Evolutionary conservation across 2,113 vertebrate species (phyloP), one percentile per base, ranked within the genome.

Genomic region (Phocoena sinus): DNA sequence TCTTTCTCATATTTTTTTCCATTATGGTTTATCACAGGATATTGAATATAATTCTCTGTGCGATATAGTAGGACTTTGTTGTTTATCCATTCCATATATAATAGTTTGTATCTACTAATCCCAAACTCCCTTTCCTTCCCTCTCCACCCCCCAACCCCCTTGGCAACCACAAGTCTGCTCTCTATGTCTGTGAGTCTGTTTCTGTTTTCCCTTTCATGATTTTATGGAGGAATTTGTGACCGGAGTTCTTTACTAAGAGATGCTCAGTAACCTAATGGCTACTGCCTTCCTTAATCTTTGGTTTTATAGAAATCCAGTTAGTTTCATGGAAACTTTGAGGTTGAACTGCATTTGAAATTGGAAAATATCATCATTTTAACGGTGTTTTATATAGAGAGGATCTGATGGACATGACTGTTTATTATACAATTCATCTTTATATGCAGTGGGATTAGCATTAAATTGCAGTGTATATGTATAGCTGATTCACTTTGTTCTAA

Each of bases 351-450:
- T 91, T 67, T 91, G 65, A 91, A 38, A 18, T 68, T 25, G 12
- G 71, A 67, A 88, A 88, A 80, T 60, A 79, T 36, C 26, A 28
- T 47, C 60, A 87, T 94, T 96, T 95, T 28, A 80, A 93, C 84
- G 9, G 38, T 1, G 56, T 58, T 87, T 89, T 85, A 17, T 17
- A 33, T 26, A 71, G 31, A 17, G 44, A 65, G 15, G 84, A 62
- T 74, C 76, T 93, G 36, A 80, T 71, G 47, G 3, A 20, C 0
- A 8, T 77, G 14, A 44, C 26, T 91, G 33, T 94, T 95, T 91
- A 53, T 84, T 82, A 89, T 15, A 25, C 73, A 82, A 80, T 4
- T 23, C 38, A 70, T 74, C 50, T 95, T 81, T 67, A 67, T 25
- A 26, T n/a, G 20, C 14, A 38, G 28, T 58, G 10, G 3, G 15